A percentile compares a stretch with the other conserved stretches of the same genome.
These are phyloP conservation scores for Caiman crocodilus DNA, from an alignment of 2,797 vertebrate genomes.

Conservation along the genomic window DNA sequence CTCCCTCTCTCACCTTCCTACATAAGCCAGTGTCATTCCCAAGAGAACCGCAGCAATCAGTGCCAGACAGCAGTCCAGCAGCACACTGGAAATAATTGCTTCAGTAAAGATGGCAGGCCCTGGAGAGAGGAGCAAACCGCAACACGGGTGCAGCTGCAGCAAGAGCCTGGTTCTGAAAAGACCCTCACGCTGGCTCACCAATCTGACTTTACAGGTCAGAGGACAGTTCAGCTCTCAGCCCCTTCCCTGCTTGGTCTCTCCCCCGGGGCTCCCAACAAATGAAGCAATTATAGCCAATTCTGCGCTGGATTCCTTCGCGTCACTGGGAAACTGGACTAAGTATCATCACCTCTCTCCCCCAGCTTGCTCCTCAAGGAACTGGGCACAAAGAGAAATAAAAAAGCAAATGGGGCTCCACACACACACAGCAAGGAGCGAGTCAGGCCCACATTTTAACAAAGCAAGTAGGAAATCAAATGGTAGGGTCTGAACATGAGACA, in stretches of 20 bases:
- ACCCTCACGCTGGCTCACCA: too few relatives aligned
- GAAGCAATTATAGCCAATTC: not conserved
- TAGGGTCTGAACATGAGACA: too few relatives aligned
- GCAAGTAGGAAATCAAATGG: too few relatives aligned
- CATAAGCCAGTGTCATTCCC: not conserved
- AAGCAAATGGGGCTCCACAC: not conserved
- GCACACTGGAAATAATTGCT: not conserved
- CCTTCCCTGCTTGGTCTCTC: accelerated
- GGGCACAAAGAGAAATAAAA: not conserved
- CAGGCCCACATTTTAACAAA: too few relatives aligned
- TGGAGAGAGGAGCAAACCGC: not conserved
- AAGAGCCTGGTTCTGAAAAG: not conserved
- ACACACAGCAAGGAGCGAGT: not conserved
- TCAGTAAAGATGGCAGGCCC: not conserved
- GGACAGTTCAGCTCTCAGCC: not conserved
- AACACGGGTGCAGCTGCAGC: not conserved
- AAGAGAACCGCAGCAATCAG: not conserved
- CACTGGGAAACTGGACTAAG: not conserved
- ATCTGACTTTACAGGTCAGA: not conserved
- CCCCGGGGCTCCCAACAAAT: accelerated
- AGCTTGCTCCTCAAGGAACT: not conserved
- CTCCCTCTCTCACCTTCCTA: too few relatives aligned
- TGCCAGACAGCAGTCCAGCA: too few relatives aligned
- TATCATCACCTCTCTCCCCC: not conserved
- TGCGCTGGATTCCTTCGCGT: accelerated